Base-by-base conservation (phyloP, 2,113 vertebrate species). In the Phrynosoma platyrhinos region DNA sequence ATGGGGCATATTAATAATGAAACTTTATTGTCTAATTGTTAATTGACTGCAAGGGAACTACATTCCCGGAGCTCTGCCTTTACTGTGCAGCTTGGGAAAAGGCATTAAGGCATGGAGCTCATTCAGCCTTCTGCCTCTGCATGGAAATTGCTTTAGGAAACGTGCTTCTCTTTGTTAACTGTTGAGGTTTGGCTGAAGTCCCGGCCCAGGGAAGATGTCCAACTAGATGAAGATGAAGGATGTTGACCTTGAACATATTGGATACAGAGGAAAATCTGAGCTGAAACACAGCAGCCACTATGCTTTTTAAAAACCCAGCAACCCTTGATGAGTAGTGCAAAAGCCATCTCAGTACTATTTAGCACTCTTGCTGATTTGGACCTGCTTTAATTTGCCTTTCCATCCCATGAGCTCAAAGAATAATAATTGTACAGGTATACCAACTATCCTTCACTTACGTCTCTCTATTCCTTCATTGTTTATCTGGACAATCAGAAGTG, bases 11-110 rank as follows among this genome's bases (percentile, higher is more conserved):
- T 87, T 84, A 69, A 86, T 14, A 83, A 58, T 0, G 36, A 30
- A 82, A 82, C 27, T 71, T 88, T 18, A 0, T 53, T 62, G 2
- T 53, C 69, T 84, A 13, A 87, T 90, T 83, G 68, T 88, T 89
- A 52, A 2, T 3, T 82, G 75, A 18, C 71, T 69, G 76, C 52
- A 18, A 71, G 77, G 81, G 68, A 86, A 0, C 1, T 0, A 0
- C 2, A 0, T 52, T 89, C 82, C 76, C 0, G 0, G 27, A 20
- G 23, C 88, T 58, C 71, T 78, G 32, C 64, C 66, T 47, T 82
- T 32, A 36, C 69, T 62, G 53, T 21, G 0, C 12, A 47, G 53
- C 79, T 74, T 36, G 1, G 25, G 55, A 71, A 74, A 76, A 82
- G 30, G 69, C 55, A 87, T 82, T 87, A 82, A 82, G 71, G 71